A percentile compares a stretch with the other conserved stretches of the same genome.
Conservation (phyloP, 2,797 vertebrate species). For the Lacerta bilineata region DNA sequence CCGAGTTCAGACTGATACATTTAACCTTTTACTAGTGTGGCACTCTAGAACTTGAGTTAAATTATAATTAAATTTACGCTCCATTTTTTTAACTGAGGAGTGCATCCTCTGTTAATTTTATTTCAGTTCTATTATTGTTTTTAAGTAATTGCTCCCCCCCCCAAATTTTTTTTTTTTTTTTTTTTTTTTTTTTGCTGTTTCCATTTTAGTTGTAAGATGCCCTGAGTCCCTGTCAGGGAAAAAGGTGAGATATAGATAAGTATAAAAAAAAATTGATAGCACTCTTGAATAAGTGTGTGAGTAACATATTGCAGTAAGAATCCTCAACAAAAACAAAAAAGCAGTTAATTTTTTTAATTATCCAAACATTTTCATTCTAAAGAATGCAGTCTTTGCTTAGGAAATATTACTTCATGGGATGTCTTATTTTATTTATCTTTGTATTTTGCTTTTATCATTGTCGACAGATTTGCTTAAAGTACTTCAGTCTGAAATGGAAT, state of each 20-base stretch:
- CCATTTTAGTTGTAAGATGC: too few relatives aligned
- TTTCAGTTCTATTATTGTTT: too few relatives aligned
- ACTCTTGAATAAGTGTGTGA: constrained; percentile 58
- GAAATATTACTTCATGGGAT: constrained; percentile 66
- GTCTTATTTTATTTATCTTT: constrained; percentile 63
- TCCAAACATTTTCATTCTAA: constrained; percentile 54
- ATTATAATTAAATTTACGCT: constrained; percentile 35
- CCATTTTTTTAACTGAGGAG: constrained; percentile 36
- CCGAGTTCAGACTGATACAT: background rate
- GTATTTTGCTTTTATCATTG: constrained; percentile 60
- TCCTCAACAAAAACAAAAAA: constrained; percentile 51
- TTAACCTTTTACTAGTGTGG: background rate
- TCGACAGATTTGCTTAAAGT: constrained; percentile 64
- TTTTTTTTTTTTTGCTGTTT: too few relatives aligned
- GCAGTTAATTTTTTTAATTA: constrained; percentile 64
- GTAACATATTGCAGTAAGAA: constrained; percentile 53
- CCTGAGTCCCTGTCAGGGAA: too few relatives aligned
- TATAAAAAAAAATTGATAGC: background rate
- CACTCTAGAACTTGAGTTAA: background rate
- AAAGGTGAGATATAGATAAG: too few relatives aligned
- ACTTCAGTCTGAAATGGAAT: constrained; percentile 64
- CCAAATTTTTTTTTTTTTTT: too few relatives aligned
- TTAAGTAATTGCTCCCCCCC: too few relatives aligned
- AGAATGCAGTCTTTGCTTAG: constrained; percentile 57
- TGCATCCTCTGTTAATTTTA: constrained; percentile 28